phyloP scores from a whole-genome alignment of 2,797 vertebrate species.

The Moxostoma hubbsi region DNA sequence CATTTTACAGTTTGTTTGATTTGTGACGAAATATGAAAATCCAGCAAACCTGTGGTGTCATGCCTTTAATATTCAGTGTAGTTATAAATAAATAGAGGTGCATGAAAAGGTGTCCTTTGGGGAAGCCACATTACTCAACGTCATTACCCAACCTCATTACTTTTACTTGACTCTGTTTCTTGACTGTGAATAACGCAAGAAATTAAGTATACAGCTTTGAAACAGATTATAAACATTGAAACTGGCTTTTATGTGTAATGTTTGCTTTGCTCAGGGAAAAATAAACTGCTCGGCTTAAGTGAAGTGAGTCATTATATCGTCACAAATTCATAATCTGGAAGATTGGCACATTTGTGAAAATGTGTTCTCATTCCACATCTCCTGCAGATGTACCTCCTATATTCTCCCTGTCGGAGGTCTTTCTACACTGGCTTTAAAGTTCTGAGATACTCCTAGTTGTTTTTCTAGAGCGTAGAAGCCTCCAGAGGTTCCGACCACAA shows the following conservation, averaged over 20 bases:
- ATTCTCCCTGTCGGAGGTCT: constrained; percentile 18
- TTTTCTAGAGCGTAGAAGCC: constrained; percentile 16
- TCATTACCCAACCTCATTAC: constrained; percentile 12
- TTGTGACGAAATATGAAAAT: background rate
- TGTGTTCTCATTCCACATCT: constrained; percentile 28
- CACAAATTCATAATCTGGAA: constrained; percentile 16
- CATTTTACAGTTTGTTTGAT: constrained; percentile 8
- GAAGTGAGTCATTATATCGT: constrained; percentile 20
- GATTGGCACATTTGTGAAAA: background rate
- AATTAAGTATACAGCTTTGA: constrained; percentile 17
- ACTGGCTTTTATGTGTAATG: constrained; percentile 37
- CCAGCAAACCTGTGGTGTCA: background rate
- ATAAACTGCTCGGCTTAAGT: constrained; percentile 3
- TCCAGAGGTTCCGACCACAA: constrained; percentile 40
- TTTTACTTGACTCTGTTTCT: too few relatives aligned
- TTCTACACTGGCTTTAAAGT: constrained; percentile 19
- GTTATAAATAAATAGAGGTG: constrained; percentile 24
- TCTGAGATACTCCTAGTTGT: constrained; percentile 38
- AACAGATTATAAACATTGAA: constrained; percentile 47
- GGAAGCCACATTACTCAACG: background rate
- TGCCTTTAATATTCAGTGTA: constrained; percentile 16
- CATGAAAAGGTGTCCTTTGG: background rate
- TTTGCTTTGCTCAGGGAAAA: constrained; percentile 23
- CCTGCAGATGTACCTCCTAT: background rate
- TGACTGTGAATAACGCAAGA: too few relatives aligned